Base-by-base conservation (phyloP, 2,888 invertebrate genomes). In the Eupithecia subumbrata region DNA sequence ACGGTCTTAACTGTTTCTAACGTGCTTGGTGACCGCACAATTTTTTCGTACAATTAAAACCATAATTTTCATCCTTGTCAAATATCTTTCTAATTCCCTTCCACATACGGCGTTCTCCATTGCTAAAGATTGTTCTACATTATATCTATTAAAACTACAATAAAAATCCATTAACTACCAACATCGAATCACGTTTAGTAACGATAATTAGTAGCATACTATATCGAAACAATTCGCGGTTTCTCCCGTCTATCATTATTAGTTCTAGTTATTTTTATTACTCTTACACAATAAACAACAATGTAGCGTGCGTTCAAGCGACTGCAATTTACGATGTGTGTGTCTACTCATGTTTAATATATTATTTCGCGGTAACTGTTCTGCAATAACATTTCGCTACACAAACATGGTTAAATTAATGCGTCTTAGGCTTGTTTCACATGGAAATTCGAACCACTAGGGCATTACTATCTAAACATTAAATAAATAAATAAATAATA, bases 231-330 rank as follows among this genome's bases (percentile, higher is more conserved):
- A 25, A 60, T 64, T 34, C 18, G 34, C 64, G n/a, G 34, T 67
- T 67, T 67, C 66, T 37, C 66, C 37, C 66, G 37, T 67, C 40
- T n/a, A 12, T 67, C 66, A 67, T 37, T n/a, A n/a, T 37, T 22
- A n/a, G 78, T 82, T 74, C 72, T 75, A 83, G 82, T 78, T 84
- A 85, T 86, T 85, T 85, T 83, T 83, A 83, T 84, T 79, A 69
- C 73, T 79, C 79, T 74, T 72, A 60, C 74, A 81, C 52, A 73
- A 69, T 82, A 81, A 77, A 76, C 76, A 79, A 80, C 78, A 79
- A 66, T 80, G 78, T 78, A 45, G 22, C 48, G 72, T 56, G 71
- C 80, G 67, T 71, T 78, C 79, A 73, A 79, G 78, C 82, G 77
- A 78, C 81, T 78, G 78, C 75, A 78, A 79, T 80, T 82, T 78